Evolutionary conservation across 1,140 invertebrate species (phyloP).

Genomic region (Hycleus phaleratus): DNA sequence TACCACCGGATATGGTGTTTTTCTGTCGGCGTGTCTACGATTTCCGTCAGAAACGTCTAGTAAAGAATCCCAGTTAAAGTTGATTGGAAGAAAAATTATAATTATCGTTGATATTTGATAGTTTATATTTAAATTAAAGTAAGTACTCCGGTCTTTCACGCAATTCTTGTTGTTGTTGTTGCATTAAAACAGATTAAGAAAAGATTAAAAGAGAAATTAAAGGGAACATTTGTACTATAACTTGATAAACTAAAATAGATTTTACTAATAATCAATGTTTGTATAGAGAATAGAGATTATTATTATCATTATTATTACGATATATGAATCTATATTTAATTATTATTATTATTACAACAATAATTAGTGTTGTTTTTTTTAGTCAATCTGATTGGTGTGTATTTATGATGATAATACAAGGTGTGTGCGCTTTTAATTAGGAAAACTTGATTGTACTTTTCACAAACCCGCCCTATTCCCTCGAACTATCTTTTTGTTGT

Average conservation of each 20-base stretch:
- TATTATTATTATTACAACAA: slow-evolving; percentile 16
- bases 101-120: slow-evolving; percentile 5
- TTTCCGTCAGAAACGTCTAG: slow-evolving; percentile 75
- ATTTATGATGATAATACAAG: slow-evolving; percentile 25
- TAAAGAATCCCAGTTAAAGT: slow-evolving; percentile 57
- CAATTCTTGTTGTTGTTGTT: slow-evolving; percentile 23
- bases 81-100: not conserved
- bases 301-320: not conserved
- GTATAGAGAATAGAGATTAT: slow-evolving; percentile 37
- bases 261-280: slow-evolving; percentile 34
- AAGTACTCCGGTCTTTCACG: no score
- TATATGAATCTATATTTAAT: not conserved
- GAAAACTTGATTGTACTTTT: no score
- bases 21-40: slow-evolving; percentile 93
- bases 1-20: slow-evolving; percentile 79
- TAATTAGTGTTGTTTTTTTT: no score
- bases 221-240: slow-evolving; percentile 39
- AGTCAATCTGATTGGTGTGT: no score
- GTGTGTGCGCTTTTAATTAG: slow-evolving; percentile 34
- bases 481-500: no score
- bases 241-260: slow-evolving; percentile 5
- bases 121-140: slow-evolving; percentile 1
- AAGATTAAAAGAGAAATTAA: slow-evolving; percentile 7
- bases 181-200: slow-evolving; percentile 2
- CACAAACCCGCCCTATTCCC: no score